A percentile compares a stretch with the other conserved stretches of the same genome.
Conservation (phyloP, 1,140 invertebrate genomes). For the Marisa cornuarietis region DNA sequence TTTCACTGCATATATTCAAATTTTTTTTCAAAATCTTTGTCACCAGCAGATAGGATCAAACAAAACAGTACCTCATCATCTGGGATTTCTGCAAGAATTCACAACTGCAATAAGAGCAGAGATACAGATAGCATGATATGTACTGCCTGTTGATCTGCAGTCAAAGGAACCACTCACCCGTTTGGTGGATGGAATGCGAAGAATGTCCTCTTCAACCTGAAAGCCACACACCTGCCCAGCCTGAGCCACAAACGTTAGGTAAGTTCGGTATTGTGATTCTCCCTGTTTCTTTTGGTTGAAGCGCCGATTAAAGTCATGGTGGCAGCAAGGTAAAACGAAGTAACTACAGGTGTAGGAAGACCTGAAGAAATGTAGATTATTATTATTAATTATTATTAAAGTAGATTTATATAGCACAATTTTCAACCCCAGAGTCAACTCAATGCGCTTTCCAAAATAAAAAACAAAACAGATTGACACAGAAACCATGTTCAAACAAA, state of each 20-base stretch:
- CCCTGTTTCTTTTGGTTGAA: conserved; percentile 69
- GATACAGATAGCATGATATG: background rate
- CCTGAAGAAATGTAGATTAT: conserved; percentile 38
- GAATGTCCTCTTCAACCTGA: conserved; percentile 77
- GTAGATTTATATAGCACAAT: too few species aligned
- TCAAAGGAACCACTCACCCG: conserved; percentile 42
- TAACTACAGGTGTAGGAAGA: conserved; percentile 73
- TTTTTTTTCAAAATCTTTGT: too few species aligned
- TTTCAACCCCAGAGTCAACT: too few species aligned
- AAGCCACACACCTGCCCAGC: conserved; percentile 83
- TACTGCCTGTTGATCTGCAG: background rate
- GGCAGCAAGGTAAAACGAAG: conserved; percentile 94
- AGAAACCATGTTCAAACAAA: too few species aligned
- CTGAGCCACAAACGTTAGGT: conserved; percentile 80
- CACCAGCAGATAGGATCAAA: background rate
- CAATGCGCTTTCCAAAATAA: too few species aligned
- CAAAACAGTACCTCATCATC: background rate
- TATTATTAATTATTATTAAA: too few species aligned
- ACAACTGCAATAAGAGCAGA: background rate
- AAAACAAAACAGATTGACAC: too few species aligned
- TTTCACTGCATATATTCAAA: too few species aligned
- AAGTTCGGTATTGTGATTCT: conserved; percentile 77
- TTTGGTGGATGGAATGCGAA: conserved; percentile 97
- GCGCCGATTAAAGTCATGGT: conserved; percentile 87
- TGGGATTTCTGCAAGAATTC: background rate